A percentile compares a stretch with the other conserved stretches of the same genome.
phyloP scores from a whole-genome alignment of 2,888 invertebrate species.

The Cataglyphis albicans region DNA sequence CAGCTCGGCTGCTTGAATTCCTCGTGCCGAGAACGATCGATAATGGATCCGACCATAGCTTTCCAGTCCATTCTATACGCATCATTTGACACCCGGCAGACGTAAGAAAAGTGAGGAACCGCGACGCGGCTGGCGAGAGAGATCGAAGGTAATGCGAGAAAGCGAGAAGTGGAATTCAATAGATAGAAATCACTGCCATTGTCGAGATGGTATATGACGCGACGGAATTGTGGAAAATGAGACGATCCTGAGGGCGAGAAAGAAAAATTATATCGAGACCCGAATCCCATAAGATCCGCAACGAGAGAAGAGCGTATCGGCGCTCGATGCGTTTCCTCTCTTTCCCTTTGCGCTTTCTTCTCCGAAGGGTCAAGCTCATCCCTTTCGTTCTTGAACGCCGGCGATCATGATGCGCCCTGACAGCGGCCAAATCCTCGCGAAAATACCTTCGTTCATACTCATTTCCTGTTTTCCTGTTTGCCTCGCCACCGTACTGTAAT shows the following conservation, averaged over 20 bases:
- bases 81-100: constrained; percentile 85
- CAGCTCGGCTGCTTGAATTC: constrained; percentile 69
- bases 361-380: constrained; percentile 58
- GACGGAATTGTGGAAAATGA: constrained; percentile 80
- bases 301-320: constrained; percentile 14
- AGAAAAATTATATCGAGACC: constrained; percentile 81
- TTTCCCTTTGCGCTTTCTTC: constrained; percentile 20
- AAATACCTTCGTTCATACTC: constrained; percentile 72
- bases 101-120: constrained; percentile 69
- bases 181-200: constrained; percentile 83
- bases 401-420: constrained; percentile 65
- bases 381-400: constrained; percentile 50
- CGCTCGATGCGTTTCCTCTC: constrained; percentile 30
- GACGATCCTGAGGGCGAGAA: constrained; percentile 70
- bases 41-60: constrained; percentile 81
- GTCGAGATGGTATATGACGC: constrained; percentile 76
- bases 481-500: constrained; percentile 59
- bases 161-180: constrained; percentile 80
- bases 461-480: constrained; percentile 62
- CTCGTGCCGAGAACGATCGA: constrained; percentile 76
- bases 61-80: constrained; percentile 83
- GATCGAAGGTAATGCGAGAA: constrained; percentile 58
- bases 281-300: constrained; percentile 80
- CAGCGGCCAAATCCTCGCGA: constrained; percentile 71
- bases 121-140: constrained; percentile 53